These are phyloP conservation scores for Arctopsyche grandis DNA, from an alignment of 1,140 invertebrate species.

Conservation along the genomic window DNA sequence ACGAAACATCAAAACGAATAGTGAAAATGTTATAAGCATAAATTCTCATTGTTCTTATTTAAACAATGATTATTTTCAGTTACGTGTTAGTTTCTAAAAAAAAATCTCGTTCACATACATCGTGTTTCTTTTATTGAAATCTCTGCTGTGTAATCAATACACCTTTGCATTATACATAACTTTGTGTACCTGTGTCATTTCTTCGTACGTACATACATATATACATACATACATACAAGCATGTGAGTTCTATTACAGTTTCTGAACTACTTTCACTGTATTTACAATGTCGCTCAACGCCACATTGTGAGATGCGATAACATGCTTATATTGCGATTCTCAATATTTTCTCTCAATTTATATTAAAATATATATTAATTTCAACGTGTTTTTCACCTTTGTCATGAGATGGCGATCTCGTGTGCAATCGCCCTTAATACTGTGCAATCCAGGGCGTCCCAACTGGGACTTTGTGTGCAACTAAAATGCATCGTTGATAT, in stretches of 20 bases:
- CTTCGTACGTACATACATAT: neutral
- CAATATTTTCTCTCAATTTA: neutral
- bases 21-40: too few relatives aligned
- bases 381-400: neutral
- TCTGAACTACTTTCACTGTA: conserved; percentile 24
- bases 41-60: too few relatives aligned
- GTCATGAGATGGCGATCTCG: too few relatives aligned
- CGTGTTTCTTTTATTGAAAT: neutral
- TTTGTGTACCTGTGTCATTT: too few relatives aligned
- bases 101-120: too few relatives aligned
- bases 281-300: conserved; percentile 4
- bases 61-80: too few relatives aligned
- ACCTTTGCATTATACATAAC: neutral
- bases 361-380: neutral
- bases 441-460: too few relatives aligned
- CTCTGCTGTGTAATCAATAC: conserved; percentile 1
- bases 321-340: neutral
- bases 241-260: conserved; percentile 27
- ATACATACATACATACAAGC: neutral
- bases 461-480: too few relatives aligned
- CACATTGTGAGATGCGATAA: conserved; percentile 19
- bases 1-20: too few relatives aligned
- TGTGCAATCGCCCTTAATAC: too few relatives aligned
- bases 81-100: too few relatives aligned
- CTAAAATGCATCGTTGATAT: too few relatives aligned